Base-by-base conservation (phyloP, 2,888 invertebrate species). In the Chelonus formosanus region DNA sequence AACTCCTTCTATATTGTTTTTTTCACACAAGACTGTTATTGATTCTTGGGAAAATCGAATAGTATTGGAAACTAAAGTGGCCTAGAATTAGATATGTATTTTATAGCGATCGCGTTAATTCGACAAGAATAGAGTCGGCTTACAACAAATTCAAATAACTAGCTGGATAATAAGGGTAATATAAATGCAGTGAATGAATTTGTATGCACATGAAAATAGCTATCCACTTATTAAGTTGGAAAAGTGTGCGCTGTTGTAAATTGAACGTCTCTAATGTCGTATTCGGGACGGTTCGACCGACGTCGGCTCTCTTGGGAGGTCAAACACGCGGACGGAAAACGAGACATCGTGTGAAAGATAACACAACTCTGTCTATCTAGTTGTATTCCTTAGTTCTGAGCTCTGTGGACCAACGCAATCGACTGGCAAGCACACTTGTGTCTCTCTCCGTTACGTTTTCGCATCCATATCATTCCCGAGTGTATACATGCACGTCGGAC, bases 191-290 rank as follows among this genome's bases (percentile, higher is more conserved):
- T 36, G 66, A 53, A 53, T 54, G 54, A 56, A 48, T 53, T 53
- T 36, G 58, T 58, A 47, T 57, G 53, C 54, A 32, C 52, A 43
- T 43, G 56, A 48, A 57, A 52, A 10, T n/a, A 55, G 45, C 31
- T 44, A 10, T 8, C 52, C 10, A 44, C 35, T 47, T 55, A 35
- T 45, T 54, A 45, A 44, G 35, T 47, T 32, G 34, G 36, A 63
- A 50, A 68, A 67, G 66, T 63, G 54, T 63, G 60, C 60, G 59
- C 60, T 63, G 35, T 64, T 48, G 63, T 67, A 69, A 69, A 69
- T 71, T 71, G 65, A 67, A 69, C 54, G 57, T 58, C 67, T 68
- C 59, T 67, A 68, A 70, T 67, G 71, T 69, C 63, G 70, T 66
- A 71, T 71, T 70, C 67, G 65, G 65, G 68, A 65, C 62, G 64